A percentile compares a stretch with the other conserved stretches of the same genome.
Evolutionary conservation across 2,888 invertebrate genomes (phyloP).

Genomic region (Odontocolon sp.): DNA sequence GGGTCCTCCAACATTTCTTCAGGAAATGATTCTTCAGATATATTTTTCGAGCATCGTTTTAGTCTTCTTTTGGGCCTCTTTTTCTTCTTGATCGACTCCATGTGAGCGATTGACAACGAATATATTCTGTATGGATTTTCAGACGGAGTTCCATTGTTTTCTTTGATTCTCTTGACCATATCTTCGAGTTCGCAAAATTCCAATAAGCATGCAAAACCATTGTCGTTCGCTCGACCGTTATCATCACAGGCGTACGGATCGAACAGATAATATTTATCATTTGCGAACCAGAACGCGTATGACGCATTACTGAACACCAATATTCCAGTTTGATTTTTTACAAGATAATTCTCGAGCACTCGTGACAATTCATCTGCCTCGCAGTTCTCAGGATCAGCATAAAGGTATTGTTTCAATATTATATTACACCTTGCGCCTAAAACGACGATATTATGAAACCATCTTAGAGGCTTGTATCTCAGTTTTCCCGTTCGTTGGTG

Average conservation of each 20-base stretch:
- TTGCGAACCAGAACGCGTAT: conserved; percentile 73
- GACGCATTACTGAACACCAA: conserved; percentile 71
- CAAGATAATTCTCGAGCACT: conserved; percentile 64
- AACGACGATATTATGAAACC: conserved; percentile 72
- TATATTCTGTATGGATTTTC: conserved; percentile 71
- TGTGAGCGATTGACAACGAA: conserved; percentile 70
- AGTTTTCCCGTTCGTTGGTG: conserved; percentile 67
- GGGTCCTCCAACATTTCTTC: conserved; percentile 30
- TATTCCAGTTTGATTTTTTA: conserved; percentile 72
- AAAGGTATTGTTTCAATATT: conserved; percentile 69
- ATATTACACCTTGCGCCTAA: conserved; percentile 69
- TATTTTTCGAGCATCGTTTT: conserved; percentile 30
- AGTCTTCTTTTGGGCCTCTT: conserved; percentile 38
- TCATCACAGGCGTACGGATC: conserved; percentile 76
- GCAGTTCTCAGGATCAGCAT: conserved; percentile 71
- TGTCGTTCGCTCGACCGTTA: conserved; percentile 60
- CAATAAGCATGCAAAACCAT: conserved; percentile 71
- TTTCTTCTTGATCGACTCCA: conserved; percentile 64
- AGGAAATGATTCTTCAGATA: conserved; percentile 26
- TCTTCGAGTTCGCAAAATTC: conserved; percentile 64
- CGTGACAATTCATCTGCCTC: conserved; percentile 64
- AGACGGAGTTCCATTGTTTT: conserved; percentile 64
- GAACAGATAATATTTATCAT: conserved; percentile 72
- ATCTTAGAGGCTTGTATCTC: conserved; percentile 68
- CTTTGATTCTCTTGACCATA: conserved; percentile 68